These are phyloP conservation scores for Pachydiplax longipennis DNA, from an alignment of 2,888 invertebrate species.

Conservation along the genomic window DNA sequence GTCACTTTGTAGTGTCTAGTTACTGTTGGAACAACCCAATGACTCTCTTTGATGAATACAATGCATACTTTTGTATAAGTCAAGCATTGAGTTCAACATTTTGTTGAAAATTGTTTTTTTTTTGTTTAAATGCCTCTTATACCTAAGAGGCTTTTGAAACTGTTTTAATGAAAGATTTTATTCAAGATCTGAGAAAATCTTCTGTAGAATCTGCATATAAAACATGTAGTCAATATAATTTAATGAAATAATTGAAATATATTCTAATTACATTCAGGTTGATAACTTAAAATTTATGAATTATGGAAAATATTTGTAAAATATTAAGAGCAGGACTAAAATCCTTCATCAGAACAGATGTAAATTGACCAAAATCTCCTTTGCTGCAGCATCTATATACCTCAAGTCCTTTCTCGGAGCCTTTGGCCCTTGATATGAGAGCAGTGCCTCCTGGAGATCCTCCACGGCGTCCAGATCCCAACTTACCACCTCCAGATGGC, in stretches of 20 bases:
- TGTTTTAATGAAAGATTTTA: too few species aligned
- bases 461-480: conserved; percentile 84
- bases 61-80: too few species aligned
- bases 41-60: too few species aligned
- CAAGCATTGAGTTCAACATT: background rate
- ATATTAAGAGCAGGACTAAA: background rate
- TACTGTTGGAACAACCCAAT: too few species aligned
- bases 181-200: too few species aligned
- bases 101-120: background rate
- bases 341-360: background rate
- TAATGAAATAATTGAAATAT: too few species aligned
- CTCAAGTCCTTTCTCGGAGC: conserved; percentile 92
- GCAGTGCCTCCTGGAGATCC: conserved; percentile 88
- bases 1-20: too few species aligned
- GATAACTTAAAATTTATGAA: too few species aligned
- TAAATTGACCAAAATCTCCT: background rate
- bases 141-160: background rate
- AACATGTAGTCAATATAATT: too few species aligned
- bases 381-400: conserved; percentile 79
- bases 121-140: background rate
- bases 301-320: too few species aligned
- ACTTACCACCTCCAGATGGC: conserved; percentile 66
- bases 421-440: conserved; percentile 86
- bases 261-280: too few species aligned
- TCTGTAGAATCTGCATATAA: too few species aligned